Evolutionary conservation across 1,140 invertebrate genomes (phyloP).

Genomic region (Micrasema minimum): DNA sequence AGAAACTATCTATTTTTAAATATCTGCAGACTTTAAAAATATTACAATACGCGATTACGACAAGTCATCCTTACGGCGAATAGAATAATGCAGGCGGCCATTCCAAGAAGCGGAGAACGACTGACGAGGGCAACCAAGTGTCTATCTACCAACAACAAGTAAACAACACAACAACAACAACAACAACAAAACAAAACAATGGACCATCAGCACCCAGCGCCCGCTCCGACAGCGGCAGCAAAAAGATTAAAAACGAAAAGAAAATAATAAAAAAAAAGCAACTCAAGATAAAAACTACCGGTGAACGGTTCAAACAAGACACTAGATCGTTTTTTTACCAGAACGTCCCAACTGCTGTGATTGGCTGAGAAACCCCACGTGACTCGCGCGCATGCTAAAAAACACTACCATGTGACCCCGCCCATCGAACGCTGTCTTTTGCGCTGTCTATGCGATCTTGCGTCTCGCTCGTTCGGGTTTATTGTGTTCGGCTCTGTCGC

Average conservation of each 20-base stretch:
- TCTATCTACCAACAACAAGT: not conserved
- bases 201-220: slow-evolving; percentile 16
- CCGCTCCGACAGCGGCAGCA: slow-evolving; percentile 6
- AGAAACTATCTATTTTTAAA: too few species aligned
- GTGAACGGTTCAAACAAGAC: slow-evolving; percentile 31
- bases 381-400: slow-evolving; percentile 35
- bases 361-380: slow-evolving; percentile 40
- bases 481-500: slow-evolving; percentile 35
- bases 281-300: slow-evolving; percentile 17
- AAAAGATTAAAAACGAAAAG: slow-evolving; percentile 26
- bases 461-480: slow-evolving; percentile 31
- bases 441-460: not conserved
- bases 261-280: slow-evolving; percentile 22
- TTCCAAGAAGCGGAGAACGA: slow-evolving; percentile 9
- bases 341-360: slow-evolving; percentile 26
- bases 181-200: slow-evolving; percentile 28
- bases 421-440: slow-evolving; percentile 24
- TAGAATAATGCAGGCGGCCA: not conserved
- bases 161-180: not conserved
- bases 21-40: too few species aligned
- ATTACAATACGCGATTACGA: too few species aligned
- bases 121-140: not conserved
- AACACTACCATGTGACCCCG: slow-evolving; percentile 24
- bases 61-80: not conserved
- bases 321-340: slow-evolving; percentile 18